Base-by-base conservation (phyloP, 2,113 vertebrate species). In the Pseudopipra pipra region DNA sequence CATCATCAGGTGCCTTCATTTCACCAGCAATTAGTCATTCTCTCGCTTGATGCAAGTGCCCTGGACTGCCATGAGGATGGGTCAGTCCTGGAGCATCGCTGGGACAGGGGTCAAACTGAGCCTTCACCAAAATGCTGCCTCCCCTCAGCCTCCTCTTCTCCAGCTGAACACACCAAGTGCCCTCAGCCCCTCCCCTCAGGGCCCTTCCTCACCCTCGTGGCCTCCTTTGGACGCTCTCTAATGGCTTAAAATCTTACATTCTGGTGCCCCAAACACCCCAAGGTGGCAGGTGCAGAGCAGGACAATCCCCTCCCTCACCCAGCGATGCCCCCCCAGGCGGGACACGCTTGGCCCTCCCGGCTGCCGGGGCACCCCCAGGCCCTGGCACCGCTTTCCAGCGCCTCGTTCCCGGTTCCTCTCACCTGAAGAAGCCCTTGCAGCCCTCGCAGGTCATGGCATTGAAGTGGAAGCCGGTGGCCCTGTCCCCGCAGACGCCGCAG, bases 341-440 rank as follows among this genome's bases (percentile, higher is more conserved):
- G 16, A 12, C 61, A 37, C 4, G 7, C 17, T 5, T 2, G 27
- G 12, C 37, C 61, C 61, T 62, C 25, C 37, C 19, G 59, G 25
- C 59, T 28, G 20, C 37, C 59, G 12, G 35, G 37, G 25, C 59
- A 9, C 58, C 58, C n/a, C 58, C 23, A 18, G 58, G 37, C 39
- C 37, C 61, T 4, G 25, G 59, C 59, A 6, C 3, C 8, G 25
- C 25, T 19, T 62, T 12, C 25, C 61, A 30, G 37, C 37, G 8
- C 8, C 61, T 12, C 25, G 1, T 8, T 20, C 27, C 37, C 12
- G 8, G 14, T 13, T 30, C 18, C 65, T 13, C 46, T 41, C 97
- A 99, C 99, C 99, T 98, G 98, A 99, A 99, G 96, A 99, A 99
- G 41, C 99, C 99, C 97, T 99, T 99, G 98, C 99, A 99, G 97